Conservation (phyloP, 2,797 vertebrate species). For the Notolabrus celidotus region DNA sequence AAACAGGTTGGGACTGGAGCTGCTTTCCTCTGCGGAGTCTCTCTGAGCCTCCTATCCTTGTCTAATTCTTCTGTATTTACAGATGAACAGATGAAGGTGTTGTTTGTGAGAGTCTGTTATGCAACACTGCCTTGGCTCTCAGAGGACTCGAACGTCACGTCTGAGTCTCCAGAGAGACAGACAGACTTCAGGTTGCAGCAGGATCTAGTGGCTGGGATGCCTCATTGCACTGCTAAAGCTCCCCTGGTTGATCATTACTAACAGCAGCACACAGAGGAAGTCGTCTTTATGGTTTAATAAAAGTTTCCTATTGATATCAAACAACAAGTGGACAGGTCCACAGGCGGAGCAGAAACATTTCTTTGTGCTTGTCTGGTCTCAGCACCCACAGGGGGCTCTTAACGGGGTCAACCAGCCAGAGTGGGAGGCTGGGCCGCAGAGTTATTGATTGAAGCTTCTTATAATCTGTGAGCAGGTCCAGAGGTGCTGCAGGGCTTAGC, state of each 20-base stretch:
- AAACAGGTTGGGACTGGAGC: not conserved
- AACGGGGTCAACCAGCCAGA: constrained; percentile 41
- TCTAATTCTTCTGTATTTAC: constrained; percentile 35
- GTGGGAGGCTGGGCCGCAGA: constrained; percentile 47
- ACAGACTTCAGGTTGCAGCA: constrained; percentile 71
- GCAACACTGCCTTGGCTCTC: constrained; percentile 18
- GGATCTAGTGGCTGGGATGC: constrained; percentile 67
- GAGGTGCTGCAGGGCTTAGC: constrained; percentile 53
- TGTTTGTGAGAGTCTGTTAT: constrained; percentile 15
- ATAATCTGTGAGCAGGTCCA: constrained; percentile 61
- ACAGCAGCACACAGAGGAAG: not conserved
- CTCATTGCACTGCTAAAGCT: constrained; percentile 49
- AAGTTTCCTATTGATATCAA: constrained; percentile 34
- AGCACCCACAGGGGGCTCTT: constrained; percentile 40
- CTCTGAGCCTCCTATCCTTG: constrained; percentile 6
- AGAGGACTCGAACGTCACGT: constrained; percentile 17
- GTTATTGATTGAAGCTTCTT: constrained; percentile 71
- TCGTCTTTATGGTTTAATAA: constrained; percentile 20
- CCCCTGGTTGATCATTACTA: constrained; percentile 18
- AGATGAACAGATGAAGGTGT: constrained; percentile 39
- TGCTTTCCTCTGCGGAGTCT: not conserved
- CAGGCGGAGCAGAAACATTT: constrained; percentile 6
- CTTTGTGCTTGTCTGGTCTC: constrained; percentile 30
- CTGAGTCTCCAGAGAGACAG: constrained; percentile 22
- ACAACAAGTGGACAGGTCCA: constrained; percentile 10